phyloP scores from a whole-genome alignment of 2,888 invertebrate species.

The Aricia artaxerxes region DNA sequence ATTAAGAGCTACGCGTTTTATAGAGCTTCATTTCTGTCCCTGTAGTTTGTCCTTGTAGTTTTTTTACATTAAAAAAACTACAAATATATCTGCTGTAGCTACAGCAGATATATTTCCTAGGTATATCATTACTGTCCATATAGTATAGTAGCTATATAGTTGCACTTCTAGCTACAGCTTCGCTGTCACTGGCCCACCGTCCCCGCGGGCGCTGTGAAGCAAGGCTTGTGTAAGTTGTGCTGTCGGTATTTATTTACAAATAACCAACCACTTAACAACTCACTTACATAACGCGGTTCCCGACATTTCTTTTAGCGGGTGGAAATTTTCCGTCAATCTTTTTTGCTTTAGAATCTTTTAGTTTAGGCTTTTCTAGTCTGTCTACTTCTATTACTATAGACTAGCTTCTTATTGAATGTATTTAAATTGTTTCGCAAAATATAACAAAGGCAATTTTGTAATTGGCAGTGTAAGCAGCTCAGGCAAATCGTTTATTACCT shows the following conservation, averaged over 20 bases:
- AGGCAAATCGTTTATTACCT: not conserved
- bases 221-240: constrained; percentile 53
- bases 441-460: not conserved
- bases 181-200: not conserved
- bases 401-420: not conserved
- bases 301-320: constrained; percentile 18
- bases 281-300: constrained; percentile 18
- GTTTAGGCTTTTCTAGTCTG: too few species aligned
- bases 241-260: constrained; percentile 55
- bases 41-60: too few species aligned
- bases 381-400: not conserved
- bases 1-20: too few species aligned
- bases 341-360: not conserved
- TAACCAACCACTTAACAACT: constrained; percentile 31
- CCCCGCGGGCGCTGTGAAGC: constrained; percentile 52
- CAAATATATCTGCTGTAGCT: too few species aligned
- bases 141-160: not conserved
- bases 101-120: too few species aligned
- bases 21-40: too few species aligned
- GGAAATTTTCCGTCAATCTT: not conserved
- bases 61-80: too few species aligned
- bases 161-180: not conserved
- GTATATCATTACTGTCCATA: not conserved
- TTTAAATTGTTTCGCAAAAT: too few species aligned
- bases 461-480: not conserved